Evolutionary conservation across 2,113 vertebrate genomes (phyloP).

Genomic region (Odontesthes bonariensis): DNA sequence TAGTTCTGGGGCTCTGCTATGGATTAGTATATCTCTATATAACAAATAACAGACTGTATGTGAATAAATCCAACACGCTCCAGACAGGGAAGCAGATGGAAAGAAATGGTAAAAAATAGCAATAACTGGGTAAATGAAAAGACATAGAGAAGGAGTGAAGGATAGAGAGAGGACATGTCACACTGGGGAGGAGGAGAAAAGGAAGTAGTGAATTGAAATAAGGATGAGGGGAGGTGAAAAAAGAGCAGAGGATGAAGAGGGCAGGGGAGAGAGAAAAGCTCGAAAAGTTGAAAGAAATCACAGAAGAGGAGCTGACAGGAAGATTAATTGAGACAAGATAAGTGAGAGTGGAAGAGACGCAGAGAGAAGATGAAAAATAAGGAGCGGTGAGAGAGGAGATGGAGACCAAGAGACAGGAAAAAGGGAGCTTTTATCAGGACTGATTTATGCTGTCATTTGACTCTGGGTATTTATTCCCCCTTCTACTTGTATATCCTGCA

Average conservation of each 20-base stretch:
- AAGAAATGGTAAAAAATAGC: not conserved
- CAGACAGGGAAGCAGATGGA: constrained; percentile 26
- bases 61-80: constrained; percentile 39
- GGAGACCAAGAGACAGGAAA: constrained; percentile 15
- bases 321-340: constrained; percentile 64
- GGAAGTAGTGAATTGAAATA: constrained; percentile 1
- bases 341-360: constrained; percentile 36
- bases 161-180: constrained; percentile 9
- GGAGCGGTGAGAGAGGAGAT: constrained; percentile 39
- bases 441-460: constrained; percentile 29
- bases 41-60: constrained; percentile 54
- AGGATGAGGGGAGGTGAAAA: constrained; percentile 5
- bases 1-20: constrained; percentile 32
- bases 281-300: constrained; percentile 46
- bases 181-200: constrained; percentile 14
- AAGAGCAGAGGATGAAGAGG: constrained; percentile 32
- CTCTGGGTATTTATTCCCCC: constrained; percentile 8
- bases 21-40: constrained; percentile 47
- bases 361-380: constrained; percentile 35
- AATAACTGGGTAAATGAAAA: constrained; percentile 18
- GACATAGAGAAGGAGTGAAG: not conserved
- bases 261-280: constrained; percentile 32
- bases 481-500: not conserved
- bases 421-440: constrained; percentile 4
- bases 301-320: constrained; percentile 37